Evolutionary conservation across 2,888 invertebrate genomes (phyloP).

Genomic region (Mimas tiliae): DNA sequence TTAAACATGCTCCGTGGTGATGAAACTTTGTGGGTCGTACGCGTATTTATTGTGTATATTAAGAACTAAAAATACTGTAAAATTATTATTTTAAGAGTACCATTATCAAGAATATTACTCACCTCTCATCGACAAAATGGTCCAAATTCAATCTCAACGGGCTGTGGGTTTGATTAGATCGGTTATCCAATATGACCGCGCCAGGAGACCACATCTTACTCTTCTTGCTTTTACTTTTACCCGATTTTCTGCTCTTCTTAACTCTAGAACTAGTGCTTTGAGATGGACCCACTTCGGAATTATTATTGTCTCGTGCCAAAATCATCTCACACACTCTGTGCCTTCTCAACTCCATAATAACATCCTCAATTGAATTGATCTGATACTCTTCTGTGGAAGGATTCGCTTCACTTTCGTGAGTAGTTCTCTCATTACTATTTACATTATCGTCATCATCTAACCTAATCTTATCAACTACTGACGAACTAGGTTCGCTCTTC

Average conservation of each 20-base stretch:
- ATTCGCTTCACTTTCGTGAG: conserved; percentile 61
- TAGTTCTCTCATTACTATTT: conserved; percentile 48
- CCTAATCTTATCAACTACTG: conserved; percentile 60
- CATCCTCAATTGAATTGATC: conserved; percentile 60
- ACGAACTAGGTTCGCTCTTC: conserved; percentile 74
- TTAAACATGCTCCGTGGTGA: too few relatives aligned
- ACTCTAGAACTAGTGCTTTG: conserved; percentile 55
- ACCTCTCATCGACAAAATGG: conserved; percentile 79
- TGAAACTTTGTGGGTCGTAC: too few relatives aligned
- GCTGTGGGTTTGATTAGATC: conserved; percentile 60
- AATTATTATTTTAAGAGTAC: background rate
- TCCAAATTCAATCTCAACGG: conserved; percentile 77
- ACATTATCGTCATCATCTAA: conserved; percentile 52
- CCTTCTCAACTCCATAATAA: conserved; percentile 65
- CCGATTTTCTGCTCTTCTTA: conserved; percentile 55
- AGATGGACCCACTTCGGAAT: conserved; percentile 44
- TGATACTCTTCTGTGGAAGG: conserved; percentile 58
- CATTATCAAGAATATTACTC: conserved; percentile 35
- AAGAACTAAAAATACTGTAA: too few relatives aligned
- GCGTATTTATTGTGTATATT: too few relatives aligned
- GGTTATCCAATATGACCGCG: conserved; percentile 71
- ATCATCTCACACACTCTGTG: conserved; percentile 60
- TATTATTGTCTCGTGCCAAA: conserved; percentile 41
- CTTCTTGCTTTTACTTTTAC: conserved; percentile 69
- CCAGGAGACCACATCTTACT: conserved; percentile 75